phyloP scores from a whole-genome alignment of 2,888 invertebrate species.

The Caradrina clavipalpis region DNA sequence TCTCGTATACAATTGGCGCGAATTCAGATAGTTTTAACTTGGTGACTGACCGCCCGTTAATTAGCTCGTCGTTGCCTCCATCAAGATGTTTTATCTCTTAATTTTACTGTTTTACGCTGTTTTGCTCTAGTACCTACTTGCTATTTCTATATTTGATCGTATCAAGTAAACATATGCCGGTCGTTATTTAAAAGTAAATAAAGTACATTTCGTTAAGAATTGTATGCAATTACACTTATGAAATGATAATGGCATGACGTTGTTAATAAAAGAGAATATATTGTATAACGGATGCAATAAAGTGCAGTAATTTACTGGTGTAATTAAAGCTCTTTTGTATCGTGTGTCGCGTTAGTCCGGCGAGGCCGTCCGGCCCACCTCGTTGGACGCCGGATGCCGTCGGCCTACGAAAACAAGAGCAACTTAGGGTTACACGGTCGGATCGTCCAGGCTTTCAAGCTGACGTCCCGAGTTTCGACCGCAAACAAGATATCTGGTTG shows the following conservation, averaged over 20 bases:
- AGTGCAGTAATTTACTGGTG: constrained; percentile 44
- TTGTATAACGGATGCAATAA: constrained; percentile 36
- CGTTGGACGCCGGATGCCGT: constrained; percentile 61
- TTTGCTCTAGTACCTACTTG: constrained; percentile 67
- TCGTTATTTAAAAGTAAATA: constrained; percentile 27
- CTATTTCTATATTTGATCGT: constrained; percentile 24
- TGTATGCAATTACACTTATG: constrained; percentile 12
- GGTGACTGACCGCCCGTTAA: constrained; percentile 60
- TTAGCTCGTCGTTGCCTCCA: constrained; percentile 65
- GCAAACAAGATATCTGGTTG: constrained; percentile 50
- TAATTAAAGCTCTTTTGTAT: constrained; percentile 54
- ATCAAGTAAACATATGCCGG: constrained; percentile 5
- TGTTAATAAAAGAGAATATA: constrained; percentile 38
- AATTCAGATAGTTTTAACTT: constrained; percentile 61
- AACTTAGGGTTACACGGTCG: constrained; percentile 52
- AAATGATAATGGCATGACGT: constrained; percentile 25
- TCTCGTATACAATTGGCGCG: constrained; percentile 41
- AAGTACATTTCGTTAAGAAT: constrained; percentile 3
- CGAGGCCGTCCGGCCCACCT: constrained; percentile 38
- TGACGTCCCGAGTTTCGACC: constrained; percentile 52
- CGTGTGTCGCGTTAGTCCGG: constrained; percentile 39
- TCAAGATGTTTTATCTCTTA: constrained; percentile 68
- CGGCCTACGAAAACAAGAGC: constrained; percentile 51
- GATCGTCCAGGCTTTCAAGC: constrained; percentile 51
- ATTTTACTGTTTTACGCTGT: constrained; percentile 63